Evolutionary conservation across 1,140 invertebrate species (phyloP).

Genomic region (Aphidius ervi): DNA sequence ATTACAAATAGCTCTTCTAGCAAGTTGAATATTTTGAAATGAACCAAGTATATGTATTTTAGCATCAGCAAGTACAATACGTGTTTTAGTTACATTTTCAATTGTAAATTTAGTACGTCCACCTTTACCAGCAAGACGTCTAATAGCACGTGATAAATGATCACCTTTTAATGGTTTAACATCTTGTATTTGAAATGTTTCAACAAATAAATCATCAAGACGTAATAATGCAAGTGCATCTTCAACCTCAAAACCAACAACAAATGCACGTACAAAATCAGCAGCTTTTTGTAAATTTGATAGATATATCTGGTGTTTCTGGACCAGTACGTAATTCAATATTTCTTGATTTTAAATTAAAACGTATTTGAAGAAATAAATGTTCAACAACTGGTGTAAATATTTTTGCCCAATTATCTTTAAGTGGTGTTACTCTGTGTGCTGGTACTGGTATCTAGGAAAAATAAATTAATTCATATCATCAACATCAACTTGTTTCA

Average conservation of each 20-base stretch:
- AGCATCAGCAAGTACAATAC: constrained; percentile 93
- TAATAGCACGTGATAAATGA: constrained; percentile 92
- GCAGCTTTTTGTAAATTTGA: constrained; percentile 93
- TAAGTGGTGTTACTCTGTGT: constrained; percentile 85
- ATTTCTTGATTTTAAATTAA: constrained; percentile 87
- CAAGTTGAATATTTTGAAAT: constrained; percentile 95
- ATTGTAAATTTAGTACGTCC: constrained; percentile 98
- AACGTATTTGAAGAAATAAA: constrained; percentile 88
- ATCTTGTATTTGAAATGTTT: constrained; percentile 96
- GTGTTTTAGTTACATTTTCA: constrained; percentile 98
- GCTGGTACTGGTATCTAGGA: constrained; percentile 63
- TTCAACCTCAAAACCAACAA: constrained; percentile 95
- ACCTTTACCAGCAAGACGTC: constrained; percentile 93
- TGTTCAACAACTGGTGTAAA: constrained; percentile 95
- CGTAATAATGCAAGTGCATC: constrained; percentile 92
- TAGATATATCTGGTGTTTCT: constrained; percentile 82
- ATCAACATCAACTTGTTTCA: neutral
- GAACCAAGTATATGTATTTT: constrained; percentile 98
- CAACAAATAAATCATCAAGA: constrained; percentile 95
- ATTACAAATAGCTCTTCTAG: constrained; percentile 94
- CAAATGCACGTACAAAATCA: constrained; percentile 96
- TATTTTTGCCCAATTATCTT: constrained; percentile 97
- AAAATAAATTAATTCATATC: constrained; percentile 20
- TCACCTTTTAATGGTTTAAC: constrained; percentile 95
- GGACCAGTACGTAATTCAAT: constrained; percentile 77